phyloP scores from a whole-genome alignment of 2,797 vertebrate species.

The Enteromius afrohamiltoni region DNA sequence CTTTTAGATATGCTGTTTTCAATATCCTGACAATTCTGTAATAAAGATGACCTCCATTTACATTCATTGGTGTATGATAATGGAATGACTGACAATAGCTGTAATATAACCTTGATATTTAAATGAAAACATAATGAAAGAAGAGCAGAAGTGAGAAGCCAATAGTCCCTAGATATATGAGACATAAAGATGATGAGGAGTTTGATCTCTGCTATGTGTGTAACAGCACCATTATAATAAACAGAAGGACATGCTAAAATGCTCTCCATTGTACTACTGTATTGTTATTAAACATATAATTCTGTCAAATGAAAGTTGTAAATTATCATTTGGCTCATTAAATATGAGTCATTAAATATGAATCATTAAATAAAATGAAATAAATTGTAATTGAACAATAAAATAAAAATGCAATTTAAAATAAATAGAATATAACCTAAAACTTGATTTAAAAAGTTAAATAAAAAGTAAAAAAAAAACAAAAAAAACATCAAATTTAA shows the following conservation, averaged over 20 bases:
- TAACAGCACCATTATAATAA: conserved; percentile 4
- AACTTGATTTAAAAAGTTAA: neutral
- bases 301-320: neutral
- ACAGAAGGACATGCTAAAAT: neutral
- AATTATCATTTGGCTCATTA: neutral
- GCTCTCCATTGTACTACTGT: neutral
- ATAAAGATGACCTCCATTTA: conserved; percentile 35
- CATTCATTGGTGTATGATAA: conserved; percentile 38
- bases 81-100: conserved; percentile 7
- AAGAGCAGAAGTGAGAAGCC: neutral
- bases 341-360: neutral
- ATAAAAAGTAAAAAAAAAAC: too few relatives aligned
- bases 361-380: neutral
- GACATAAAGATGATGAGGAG: neutral
- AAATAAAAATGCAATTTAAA: neutral
- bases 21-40: conserved; percentile 24
- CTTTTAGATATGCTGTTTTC: conserved; percentile 35
- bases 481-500: too few relatives aligned
- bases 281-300: neutral
- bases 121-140: neutral
- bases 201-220: neutral
- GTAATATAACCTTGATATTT: conserved; percentile 22
- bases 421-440: neutral
- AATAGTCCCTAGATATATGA: neutral
- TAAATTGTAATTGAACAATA: neutral